A percentile compares a stretch with the other conserved stretches of the same genome.
Evolutionary conservation across 2,113 vertebrate genomes (phyloP).

Genomic region (Mustela nigripes): DNA sequence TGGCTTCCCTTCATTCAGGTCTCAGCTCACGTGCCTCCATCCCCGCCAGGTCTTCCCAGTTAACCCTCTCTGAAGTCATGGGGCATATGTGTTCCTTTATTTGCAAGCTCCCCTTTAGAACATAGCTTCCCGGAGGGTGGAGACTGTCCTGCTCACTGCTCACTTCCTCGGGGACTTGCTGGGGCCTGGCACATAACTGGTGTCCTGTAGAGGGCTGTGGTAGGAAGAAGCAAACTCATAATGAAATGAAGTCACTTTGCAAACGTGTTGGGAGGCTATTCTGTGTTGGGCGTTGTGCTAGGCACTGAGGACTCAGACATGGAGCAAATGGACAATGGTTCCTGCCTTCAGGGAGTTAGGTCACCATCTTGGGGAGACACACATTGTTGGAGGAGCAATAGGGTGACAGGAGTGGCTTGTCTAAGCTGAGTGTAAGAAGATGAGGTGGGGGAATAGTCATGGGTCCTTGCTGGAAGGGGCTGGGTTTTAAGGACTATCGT

Average conservation of each 20-base stretch:
- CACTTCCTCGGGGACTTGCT: background rate
- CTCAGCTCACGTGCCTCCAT: background rate
- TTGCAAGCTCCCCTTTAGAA: background rate
- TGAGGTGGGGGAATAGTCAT: background rate
- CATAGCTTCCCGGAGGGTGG: rapidly evolving
- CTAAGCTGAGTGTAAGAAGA: background rate
- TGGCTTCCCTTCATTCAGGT: background rate
- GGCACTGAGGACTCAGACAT: background rate
- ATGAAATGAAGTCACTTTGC: background rate
- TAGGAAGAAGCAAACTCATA: background rate
- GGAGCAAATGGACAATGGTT: background rate
- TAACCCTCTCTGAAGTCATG: background rate
- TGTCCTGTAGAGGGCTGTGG: background rate
- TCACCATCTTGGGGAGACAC: background rate
- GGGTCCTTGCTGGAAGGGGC: background rate
- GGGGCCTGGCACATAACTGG: rapidly evolving
- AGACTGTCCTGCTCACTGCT: background rate
- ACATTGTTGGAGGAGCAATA: background rate
- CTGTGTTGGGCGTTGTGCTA: background rate
- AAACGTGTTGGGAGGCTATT: background rate
- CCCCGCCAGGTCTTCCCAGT: background rate
- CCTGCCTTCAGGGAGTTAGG: background rate
- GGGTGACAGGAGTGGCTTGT: background rate
- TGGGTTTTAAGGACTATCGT: background rate
- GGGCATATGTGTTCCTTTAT: background rate